Percentiles rank a stretch among this genome's conserved stretches.
phyloP scores from a whole-genome alignment of 2,888 invertebrate species.

The Hybos culiciformis region DNA sequence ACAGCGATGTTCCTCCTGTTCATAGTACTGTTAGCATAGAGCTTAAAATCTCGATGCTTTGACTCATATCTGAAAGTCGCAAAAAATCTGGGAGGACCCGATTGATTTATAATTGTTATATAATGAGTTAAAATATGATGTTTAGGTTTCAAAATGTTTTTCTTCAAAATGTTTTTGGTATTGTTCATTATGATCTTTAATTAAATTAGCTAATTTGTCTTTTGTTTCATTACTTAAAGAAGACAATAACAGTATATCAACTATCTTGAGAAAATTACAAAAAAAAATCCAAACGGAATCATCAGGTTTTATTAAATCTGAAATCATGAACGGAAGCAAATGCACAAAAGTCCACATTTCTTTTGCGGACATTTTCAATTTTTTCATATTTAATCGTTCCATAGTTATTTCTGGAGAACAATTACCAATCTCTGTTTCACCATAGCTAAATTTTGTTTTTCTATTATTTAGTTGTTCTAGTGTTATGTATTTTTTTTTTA shows the following conservation, averaged over 20 bases:
- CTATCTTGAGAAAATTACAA: conserved; percentile 9
- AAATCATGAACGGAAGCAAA: conserved; percentile 10
- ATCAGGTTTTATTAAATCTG: not conserved
- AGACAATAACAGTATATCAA: conserved; percentile 10
- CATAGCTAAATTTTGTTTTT: conserved; percentile 3
- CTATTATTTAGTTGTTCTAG: conserved; percentile 1
- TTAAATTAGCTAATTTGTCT: not conserved
- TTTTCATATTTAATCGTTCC: conserved; percentile 4
- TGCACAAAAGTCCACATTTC: conserved; percentile 12
- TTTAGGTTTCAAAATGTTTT: conserved; percentile 6
- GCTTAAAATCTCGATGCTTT: conserved; percentile 2
- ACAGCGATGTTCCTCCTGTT: conserved; percentile 5
- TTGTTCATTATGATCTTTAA: conserved; percentile 1
- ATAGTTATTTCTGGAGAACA: conserved; percentile 2
- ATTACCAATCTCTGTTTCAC: conserved; percentile 7
- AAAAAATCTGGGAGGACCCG: conserved; percentile 7
- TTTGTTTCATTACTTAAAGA: not conserved
- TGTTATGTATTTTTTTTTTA: conserved; percentile 3
- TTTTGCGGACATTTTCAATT: conserved; percentile 6
- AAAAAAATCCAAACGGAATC: conserved; percentile 8
- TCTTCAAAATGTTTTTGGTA: conserved; percentile 1
- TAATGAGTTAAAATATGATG: conserved; percentile 7
- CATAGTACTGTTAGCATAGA: conserved; percentile 3
- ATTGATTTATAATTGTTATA: conserved; percentile 4
- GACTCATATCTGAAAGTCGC: conserved; percentile 5